Evolutionary conservation across 2,797 vertebrate genomes (phyloP).

Genomic region (Macropus fuliginosus): DNA sequence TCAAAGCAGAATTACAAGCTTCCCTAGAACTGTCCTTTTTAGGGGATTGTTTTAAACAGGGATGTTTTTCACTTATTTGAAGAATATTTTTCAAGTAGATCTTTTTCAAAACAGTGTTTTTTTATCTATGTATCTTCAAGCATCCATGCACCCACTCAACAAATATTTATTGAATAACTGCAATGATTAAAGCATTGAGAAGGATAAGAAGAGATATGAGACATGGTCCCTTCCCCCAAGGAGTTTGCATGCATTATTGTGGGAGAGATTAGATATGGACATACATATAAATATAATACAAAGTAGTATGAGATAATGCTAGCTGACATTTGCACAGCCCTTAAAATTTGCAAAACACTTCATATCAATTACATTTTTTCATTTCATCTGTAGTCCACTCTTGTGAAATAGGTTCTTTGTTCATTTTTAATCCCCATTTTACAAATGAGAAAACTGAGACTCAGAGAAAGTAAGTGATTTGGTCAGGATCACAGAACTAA

Average conservation of each 20-base stretch:
- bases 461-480: background rate
- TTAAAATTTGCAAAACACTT: background rate
- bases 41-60: constrained; percentile 27
- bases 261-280: background rate
- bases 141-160: constrained; percentile 3
- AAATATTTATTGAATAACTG: constrained; percentile 46
- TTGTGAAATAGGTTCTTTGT: background rate
- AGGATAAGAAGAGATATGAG: background rate
- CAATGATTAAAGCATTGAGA: background rate
- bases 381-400: background rate
- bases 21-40: constrained; percentile 47
- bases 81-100: constrained; percentile 34
- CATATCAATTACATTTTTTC: background rate
- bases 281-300: background rate
- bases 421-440: background rate
- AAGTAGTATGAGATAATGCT: background rate
- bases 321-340: background rate
- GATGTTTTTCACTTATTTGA: constrained; percentile 34
- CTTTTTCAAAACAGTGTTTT: constrained; percentile 34
- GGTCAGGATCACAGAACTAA: background rate
- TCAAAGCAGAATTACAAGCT: constrained; percentile 77
- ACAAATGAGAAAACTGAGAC: background rate
- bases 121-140: constrained; percentile 42
- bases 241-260: background rate
- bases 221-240: background rate